Evolutionary conservation across 2,888 invertebrate species (phyloP).

Genomic region (Scaptomyza flava): DNA sequence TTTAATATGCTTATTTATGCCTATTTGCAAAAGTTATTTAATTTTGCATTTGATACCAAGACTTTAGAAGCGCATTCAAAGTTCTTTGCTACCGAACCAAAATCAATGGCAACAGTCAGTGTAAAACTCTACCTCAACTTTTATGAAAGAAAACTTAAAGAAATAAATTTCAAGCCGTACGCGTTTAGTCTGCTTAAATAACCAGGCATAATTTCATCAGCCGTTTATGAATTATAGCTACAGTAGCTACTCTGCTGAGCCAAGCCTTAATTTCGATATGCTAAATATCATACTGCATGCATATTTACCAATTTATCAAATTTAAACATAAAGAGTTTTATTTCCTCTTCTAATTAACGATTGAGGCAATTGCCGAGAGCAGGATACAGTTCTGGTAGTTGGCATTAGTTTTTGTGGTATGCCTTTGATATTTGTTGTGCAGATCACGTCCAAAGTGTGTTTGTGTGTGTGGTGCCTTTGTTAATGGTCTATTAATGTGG

Average conservation of each 20-base stretch:
- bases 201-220: background rate
- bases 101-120: too few species aligned
- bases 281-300: background rate
- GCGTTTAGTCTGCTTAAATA: background rate
- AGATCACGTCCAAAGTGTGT: conserved; percentile 60
- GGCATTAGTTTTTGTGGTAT: background rate
- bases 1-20: too few species aligned
- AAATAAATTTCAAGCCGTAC: background rate
- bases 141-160: background rate
- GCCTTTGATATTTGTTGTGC: conserved; percentile 27
- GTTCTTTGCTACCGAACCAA: too few species aligned
- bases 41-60: too few species aligned
- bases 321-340: background rate
- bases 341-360: conserved; percentile 28
- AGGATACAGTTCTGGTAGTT: conserved; percentile 6
- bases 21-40: too few species aligned
- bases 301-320: background rate
- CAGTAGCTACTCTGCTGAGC: background rate
- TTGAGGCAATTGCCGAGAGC: conserved; percentile 7
- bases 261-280: background rate
- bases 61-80: too few species aligned
- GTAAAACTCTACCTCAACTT: background rate
- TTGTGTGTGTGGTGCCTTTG: conserved; percentile 24
- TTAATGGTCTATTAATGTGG: conserved; percentile 73
- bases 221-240: background rate